These are phyloP conservation scores for Folsomia manolachei DNA, from an alignment of 2,888 invertebrate genomes.

Conservation along the genomic window DNA sequence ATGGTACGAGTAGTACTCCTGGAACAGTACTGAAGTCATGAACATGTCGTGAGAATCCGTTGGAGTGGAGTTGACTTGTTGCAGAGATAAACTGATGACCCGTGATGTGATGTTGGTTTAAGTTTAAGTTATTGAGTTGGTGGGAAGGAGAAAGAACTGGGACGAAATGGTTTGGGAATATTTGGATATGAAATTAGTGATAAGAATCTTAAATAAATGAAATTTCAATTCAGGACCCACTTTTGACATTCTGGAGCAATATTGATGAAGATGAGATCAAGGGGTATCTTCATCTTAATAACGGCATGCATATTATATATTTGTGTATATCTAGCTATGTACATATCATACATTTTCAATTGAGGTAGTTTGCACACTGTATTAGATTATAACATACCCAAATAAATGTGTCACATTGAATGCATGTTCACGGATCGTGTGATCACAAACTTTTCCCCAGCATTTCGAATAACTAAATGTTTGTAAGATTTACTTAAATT, in stretches of 20 bases:
- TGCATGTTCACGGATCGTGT: not conserved
- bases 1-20: too few species aligned
- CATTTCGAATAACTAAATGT: not conserved
- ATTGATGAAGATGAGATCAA: slow-evolving; percentile 5
- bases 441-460: not conserved
- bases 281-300: not conserved
- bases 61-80: not conserved
- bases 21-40: too few species aligned
- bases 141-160: not conserved
- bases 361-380: not conserved
- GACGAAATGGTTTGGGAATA: not conserved
- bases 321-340: too few species aligned
- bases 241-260: slow-evolving; percentile 6
- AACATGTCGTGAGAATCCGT: too few species aligned
- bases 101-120: slow-evolving; percentile 4
- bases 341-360: too few species aligned
- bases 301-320: too few species aligned
- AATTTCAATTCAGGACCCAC: slow-evolving; percentile 1
- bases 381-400: too few species aligned
- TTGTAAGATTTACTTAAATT: not conserved
- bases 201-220: slow-evolving; percentile 4
- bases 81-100: slow-evolving; percentile 7
- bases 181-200: not conserved
- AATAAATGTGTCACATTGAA: too few species aligned
- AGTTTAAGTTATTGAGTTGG: too few species aligned